phyloP scores from a whole-genome alignment of 2,888 invertebrate species.

The Caenorhabditis angaria region DNA sequence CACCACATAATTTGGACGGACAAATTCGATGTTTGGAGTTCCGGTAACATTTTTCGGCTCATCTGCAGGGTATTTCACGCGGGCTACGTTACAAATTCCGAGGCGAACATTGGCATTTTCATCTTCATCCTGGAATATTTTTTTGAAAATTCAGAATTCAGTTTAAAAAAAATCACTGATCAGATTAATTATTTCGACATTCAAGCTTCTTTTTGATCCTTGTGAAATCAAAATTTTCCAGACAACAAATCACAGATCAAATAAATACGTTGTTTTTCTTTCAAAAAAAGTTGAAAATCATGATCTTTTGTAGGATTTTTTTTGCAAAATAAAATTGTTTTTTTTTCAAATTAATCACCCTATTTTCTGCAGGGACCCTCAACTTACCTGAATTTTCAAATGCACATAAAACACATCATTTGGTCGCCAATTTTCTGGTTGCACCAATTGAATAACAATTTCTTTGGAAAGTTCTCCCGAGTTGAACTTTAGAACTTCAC shows the following conservation, averaged over 20 bases:
- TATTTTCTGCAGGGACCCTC: slow-evolving; percentile 7
- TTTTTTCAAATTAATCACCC: no score
- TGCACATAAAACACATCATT: slow-evolving; percentile 78
- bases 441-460: slow-evolving; percentile 75
- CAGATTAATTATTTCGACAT: no score
- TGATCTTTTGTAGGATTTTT: no score
- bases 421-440: slow-evolving; percentile 78
- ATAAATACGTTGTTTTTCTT: no score
- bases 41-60: slow-evolving; percentile 22
- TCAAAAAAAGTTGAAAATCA: no score
- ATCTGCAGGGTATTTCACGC: slow-evolving; percentile 43
- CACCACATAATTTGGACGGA: slow-evolving; percentile 54
- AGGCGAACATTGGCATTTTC: slow-evolving; percentile 73
- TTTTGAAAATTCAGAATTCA: no score
- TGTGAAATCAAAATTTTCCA: no score
- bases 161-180: no score
- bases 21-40: slow-evolving; percentile 51
- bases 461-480: slow-evolving; percentile 75
- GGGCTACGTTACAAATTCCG: slow-evolving; percentile 73
- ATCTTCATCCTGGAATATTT: slow-evolving; percentile 22
- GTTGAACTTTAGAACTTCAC: slow-evolving; percentile 74
- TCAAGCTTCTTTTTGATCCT: no score
- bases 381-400: slow-evolving; percentile 71
- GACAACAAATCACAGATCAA: no score
- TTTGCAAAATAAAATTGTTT: no score